Evolutionary conservation across 2,888 invertebrate species (phyloP).

Genomic region (Mythimna loreyi): DNA sequence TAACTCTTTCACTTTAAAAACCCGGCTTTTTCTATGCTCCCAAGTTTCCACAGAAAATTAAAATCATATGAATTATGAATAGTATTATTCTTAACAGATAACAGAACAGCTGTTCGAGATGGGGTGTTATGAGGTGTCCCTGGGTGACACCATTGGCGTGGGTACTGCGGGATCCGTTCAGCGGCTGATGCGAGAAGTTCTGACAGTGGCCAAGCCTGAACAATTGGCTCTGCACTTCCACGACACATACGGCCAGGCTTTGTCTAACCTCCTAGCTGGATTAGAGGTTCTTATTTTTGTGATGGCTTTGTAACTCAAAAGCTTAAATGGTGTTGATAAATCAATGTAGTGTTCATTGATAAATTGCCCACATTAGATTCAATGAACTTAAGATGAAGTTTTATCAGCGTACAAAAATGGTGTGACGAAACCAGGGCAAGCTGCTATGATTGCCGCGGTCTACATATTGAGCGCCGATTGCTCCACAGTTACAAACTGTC

Average conservation of each 20-base stretch:
- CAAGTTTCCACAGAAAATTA: not conserved
- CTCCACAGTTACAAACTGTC: constrained; percentile 34
- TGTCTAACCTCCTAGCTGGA: constrained; percentile 97
- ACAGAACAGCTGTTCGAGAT: constrained; percentile 93
- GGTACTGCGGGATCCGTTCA: constrained; percentile 96
- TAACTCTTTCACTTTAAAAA: not conserved
- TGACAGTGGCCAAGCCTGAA: constrained; percentile 91
- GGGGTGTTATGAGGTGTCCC: constrained; percentile 98
- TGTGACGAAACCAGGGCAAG: constrained; percentile 56
- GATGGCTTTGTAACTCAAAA: constrained; percentile 5
- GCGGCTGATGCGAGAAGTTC: constrained; percentile 94
- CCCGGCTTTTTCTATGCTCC: not conserved
- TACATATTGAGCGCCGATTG: constrained; percentile 50
- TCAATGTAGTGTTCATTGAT: not conserved
- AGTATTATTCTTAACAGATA: constrained; percentile 72
- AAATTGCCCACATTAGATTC: constrained; percentile 17
- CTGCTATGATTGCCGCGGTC: constrained; percentile 45
- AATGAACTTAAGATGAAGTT: constrained; percentile 33
- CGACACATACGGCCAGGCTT: constrained; percentile 99
- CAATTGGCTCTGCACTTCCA: constrained; percentile 98
- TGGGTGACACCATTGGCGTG: constrained; percentile 99
- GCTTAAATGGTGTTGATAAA: constrained; percentile 2
- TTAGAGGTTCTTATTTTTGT: constrained; percentile 91
- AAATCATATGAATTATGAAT: not conserved
- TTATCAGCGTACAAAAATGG: constrained; percentile 48